Evolutionary conservation across 2,113 vertebrate genomes (phyloP).

Genomic region (Spea bombifrons): DNA sequence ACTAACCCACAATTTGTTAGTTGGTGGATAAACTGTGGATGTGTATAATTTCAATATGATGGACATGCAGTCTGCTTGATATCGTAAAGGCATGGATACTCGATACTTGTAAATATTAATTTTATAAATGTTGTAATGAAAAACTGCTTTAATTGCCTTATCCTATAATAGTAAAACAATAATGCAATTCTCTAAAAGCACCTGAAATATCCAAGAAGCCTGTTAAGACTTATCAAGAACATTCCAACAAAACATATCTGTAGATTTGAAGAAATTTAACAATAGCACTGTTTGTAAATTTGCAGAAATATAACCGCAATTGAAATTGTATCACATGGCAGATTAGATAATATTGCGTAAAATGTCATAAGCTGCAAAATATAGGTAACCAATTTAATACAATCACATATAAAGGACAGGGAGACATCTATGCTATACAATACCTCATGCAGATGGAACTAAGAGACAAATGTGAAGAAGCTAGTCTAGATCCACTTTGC

Average conservation of each 20-base stretch:
- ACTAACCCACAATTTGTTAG: too few species aligned
- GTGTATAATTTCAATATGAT: too few species aligned
- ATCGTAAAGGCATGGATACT: too few species aligned
- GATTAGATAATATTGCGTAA: constrained; percentile 3
- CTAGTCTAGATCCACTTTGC: constrained; percentile 6
- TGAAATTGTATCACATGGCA: constrained; percentile 12
- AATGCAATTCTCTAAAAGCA: background rate
- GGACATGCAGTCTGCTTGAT: too few species aligned
- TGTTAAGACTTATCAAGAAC: background rate
- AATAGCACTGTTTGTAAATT: constrained; percentile 23
- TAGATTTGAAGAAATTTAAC: constrained; percentile 4
- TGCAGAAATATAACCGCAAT: constrained; percentile 7
- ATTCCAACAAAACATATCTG: constrained; percentile 17
- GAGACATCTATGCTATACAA: constrained; percentile 5
- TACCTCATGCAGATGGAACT: constrained; percentile 16
- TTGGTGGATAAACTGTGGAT: too few species aligned
- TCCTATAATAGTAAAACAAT: too few species aligned
- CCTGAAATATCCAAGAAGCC: constrained; percentile 1
- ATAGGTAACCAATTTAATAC: constrained; percentile 16
- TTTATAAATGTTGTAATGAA: too few species aligned
- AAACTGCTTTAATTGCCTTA: too few species aligned
- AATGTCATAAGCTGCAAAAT: constrained; percentile 15
- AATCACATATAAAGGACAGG: constrained; percentile 15
- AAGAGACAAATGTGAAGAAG: constrained; percentile 19
- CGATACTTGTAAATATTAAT: too few species aligned